Evolutionary conservation across 2,797 vertebrate species (phyloP).

Genomic region (Tauraco hartlaubi): DNA sequence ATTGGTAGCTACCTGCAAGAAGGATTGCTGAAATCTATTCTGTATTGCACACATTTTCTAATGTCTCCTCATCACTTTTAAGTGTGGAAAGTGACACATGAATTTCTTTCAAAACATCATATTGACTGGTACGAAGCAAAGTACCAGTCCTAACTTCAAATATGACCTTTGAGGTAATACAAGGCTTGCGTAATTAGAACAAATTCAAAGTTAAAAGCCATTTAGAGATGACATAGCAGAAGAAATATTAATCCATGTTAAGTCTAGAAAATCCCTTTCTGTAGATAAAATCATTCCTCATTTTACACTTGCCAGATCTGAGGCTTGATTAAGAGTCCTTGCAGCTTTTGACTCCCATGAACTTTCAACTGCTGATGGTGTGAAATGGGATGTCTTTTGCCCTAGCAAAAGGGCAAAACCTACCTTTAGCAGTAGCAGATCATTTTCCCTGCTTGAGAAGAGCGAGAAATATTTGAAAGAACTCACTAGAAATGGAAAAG

Average conservation of each 20-base stretch:
- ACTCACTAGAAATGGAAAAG: background rate
- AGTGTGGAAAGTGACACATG: background rate
- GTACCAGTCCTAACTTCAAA: background rate
- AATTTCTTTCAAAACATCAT: background rate
- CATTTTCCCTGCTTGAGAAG: background rate
- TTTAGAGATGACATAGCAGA: background rate
- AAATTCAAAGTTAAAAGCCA: background rate
- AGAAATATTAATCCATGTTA: background rate
- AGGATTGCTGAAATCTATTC: background rate
- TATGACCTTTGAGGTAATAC: background rate
- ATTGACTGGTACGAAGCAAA: background rate
- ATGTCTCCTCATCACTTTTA: background rate
- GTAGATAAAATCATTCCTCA: background rate
- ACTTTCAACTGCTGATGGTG: background rate
- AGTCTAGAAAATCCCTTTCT: background rate
- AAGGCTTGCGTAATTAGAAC: background rate
- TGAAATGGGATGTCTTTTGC: background rate
- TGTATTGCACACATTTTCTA: background rate
- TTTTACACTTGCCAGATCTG: background rate
- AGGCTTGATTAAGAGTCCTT: background rate
- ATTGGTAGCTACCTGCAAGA: background rate
- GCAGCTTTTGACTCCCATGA: background rate
- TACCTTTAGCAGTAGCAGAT: background rate
- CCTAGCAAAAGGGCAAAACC: too few species aligned
- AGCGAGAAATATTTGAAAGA: background rate